phyloP scores from a whole-genome alignment of 2,113 vertebrate species.

The Bambusicola thoracicus region DNA sequence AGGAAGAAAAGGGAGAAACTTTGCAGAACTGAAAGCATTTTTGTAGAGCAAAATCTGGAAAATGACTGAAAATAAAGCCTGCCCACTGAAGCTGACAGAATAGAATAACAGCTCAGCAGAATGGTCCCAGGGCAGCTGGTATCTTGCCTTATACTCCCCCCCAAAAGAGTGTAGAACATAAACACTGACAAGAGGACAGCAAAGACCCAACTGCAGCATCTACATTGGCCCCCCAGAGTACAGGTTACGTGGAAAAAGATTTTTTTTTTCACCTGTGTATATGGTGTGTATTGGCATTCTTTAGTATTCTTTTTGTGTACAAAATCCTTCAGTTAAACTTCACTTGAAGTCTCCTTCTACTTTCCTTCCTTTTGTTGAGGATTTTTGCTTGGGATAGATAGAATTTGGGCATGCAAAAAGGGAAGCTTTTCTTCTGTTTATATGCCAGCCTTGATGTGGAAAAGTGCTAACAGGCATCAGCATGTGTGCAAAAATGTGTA shows the following conservation, averaged over 20 bases:
- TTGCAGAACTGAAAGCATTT: neutral
- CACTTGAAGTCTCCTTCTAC: neutral
- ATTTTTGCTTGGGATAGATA: neutral
- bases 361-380: neutral
- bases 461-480: neutral
- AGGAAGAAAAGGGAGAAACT: slow-evolving; percentile 2
- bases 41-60: neutral
- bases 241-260: neutral
- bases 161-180: neutral
- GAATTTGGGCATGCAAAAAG: neutral
- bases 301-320: neutral
- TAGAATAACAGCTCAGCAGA: neutral
- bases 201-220: neutral
- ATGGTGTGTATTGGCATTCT: neutral
- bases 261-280: neutral
- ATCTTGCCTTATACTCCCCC: neutral
- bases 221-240: neutral
- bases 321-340: neutral
- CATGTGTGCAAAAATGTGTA: neutral
- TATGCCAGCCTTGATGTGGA: neutral
- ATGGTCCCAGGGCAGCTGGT: neutral
- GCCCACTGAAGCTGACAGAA: neutral
- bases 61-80: neutral
- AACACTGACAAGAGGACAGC: neutral
- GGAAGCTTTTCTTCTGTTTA: neutral